Conservation (phyloP, 2,113 vertebrate species). For the Gopherus flavomarginatus region DNA sequence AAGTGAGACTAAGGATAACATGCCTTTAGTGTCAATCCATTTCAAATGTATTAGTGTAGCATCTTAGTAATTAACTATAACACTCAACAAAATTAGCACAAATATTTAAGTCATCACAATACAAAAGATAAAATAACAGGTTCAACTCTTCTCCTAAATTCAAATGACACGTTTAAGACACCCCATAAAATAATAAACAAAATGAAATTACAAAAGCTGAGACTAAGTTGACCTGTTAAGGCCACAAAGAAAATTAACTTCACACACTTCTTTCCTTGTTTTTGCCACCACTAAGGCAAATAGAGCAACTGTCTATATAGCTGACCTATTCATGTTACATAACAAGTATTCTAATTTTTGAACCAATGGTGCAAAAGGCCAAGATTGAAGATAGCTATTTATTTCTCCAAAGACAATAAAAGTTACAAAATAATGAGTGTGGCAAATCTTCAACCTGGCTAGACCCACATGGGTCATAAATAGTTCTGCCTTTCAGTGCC, state of each 20-base stretch:
- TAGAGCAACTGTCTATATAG: background rate
- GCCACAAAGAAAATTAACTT: background rate
- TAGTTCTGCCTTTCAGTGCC: background rate
- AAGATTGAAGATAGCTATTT: background rate
- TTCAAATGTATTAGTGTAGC: background rate
- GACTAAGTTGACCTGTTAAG: background rate
- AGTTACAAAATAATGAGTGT: background rate
- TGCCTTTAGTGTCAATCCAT: background rate
- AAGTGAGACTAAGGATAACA: background rate
- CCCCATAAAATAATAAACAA: background rate
- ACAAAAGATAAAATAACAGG: accelerated
- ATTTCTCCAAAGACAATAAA: too few relatives aligned
- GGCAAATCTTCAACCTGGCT: background rate
- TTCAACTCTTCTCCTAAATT: background rate
- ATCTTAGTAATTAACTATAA: background rate
- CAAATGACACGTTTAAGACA: background rate
- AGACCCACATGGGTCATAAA: background rate
- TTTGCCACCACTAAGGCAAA: background rate
- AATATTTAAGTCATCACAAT: accelerated
- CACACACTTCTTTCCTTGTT: background rate
- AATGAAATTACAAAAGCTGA: background rate
- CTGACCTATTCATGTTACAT: background rate
- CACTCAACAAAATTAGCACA: accelerated
- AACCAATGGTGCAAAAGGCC: background rate
- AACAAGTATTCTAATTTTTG: background rate